These are phyloP conservation scores for Muntiacus reevesi DNA, from an alignment of 2,113 vertebrate genomes.

Conservation along the genomic window DNA sequence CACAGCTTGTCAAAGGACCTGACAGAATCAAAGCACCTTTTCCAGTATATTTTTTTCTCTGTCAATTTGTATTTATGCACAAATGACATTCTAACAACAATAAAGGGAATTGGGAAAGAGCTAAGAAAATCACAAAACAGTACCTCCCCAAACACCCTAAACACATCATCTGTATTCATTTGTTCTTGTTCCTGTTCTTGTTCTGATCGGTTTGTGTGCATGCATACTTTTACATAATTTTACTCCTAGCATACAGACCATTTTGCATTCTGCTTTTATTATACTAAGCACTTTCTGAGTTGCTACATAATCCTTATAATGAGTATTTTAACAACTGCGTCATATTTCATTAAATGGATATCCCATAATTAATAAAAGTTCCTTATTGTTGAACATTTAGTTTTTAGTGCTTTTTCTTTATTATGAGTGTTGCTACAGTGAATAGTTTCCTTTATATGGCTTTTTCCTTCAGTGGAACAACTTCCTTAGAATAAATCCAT, in stretches of 20 bases:
- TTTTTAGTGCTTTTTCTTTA: constrained; percentile 27
- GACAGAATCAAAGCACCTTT: constrained; percentile 23
- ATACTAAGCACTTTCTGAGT: constrained; percentile 45
- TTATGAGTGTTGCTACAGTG: background rate
- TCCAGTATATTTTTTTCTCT: background rate
- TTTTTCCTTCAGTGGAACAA: constrained; percentile 12
- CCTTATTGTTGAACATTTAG: background rate
- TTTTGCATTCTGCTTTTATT: constrained; percentile 65
- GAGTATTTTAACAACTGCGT: constrained; percentile 59
- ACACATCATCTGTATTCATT: constrained; percentile 67
- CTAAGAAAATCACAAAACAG: constrained; percentile 46
- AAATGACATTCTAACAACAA: constrained; percentile 55
- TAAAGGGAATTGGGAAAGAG: constrained; percentile 54
- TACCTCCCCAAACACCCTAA: constrained; percentile 27
- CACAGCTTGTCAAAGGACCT: constrained; percentile 29
- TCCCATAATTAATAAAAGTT: constrained; percentile 48
- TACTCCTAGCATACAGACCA: constrained; percentile 41
- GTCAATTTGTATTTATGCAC: constrained; percentile 50
- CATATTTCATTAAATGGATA: constrained; percentile 56
- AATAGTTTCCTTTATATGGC: background rate
- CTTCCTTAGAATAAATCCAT: constrained; percentile 33
- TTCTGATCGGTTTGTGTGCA: constrained; percentile 45
- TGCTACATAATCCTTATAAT: constrained; percentile 58
- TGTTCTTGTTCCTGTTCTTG: constrained; percentile 48
- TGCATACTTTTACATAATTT: constrained; percentile 71